phyloP scores from a whole-genome alignment of 1,140 invertebrate species.

The Coenobita brevimanus region DNA sequence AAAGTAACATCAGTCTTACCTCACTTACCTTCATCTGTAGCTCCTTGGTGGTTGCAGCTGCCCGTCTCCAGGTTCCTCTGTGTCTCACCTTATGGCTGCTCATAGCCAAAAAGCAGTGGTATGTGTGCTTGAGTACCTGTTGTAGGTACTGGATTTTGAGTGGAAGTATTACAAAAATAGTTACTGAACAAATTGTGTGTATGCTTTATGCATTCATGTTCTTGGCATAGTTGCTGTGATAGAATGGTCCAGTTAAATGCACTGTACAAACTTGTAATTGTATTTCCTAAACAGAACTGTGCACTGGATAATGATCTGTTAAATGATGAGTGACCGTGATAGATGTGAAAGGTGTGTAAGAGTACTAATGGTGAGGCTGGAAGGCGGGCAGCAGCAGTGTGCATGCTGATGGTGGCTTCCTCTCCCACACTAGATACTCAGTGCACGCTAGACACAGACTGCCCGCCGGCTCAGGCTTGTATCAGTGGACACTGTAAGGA shows the following conservation, averaged over 20 bases:
- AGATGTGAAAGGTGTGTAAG: background rate
- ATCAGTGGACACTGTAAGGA: constrained; percentile 89
- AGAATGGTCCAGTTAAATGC: too few relatives aligned
- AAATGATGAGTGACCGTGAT: background rate
- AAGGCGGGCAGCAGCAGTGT: constrained; percentile 28
- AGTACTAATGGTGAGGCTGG: background rate
- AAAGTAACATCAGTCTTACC: constrained; percentile 4
- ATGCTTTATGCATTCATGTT: too few relatives aligned
- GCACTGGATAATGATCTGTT: background rate
- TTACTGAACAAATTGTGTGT: too few relatives aligned
- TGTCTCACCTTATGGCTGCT: background rate
- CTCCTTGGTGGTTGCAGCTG: constrained; percentile 13
- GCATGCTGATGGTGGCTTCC: constrained; percentile 63
- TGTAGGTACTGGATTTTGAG: too few relatives aligned
- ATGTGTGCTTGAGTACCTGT: too few relatives aligned
- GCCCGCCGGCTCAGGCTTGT: constrained; percentile 92
- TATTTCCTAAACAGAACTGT: too few relatives aligned
- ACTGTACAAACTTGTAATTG: too few relatives aligned
- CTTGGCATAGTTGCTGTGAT: too few relatives aligned
- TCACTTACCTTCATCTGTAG: constrained; percentile 36
- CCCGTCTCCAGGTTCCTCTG: background rate
- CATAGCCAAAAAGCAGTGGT: background rate
- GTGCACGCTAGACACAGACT: constrained; percentile 92
- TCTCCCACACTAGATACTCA: constrained; percentile 74
- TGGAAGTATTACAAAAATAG: too few relatives aligned